Conservation (phyloP, 2,113 vertebrate genomes). For the Orientallactaga bullata region DNA sequence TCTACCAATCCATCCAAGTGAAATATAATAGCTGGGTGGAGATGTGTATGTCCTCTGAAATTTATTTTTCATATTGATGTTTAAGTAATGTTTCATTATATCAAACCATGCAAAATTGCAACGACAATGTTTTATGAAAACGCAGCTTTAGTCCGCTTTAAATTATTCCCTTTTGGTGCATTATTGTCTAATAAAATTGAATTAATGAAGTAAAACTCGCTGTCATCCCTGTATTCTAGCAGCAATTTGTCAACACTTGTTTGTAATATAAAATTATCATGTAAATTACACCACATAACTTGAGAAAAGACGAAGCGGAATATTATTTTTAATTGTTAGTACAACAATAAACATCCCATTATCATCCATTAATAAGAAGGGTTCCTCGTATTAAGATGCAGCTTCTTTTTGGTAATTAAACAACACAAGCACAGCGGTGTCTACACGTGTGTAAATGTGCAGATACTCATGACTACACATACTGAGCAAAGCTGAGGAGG, state of each 20-base stretch:
- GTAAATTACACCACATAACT: constrained; percentile 80
- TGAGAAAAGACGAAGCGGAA: constrained; percentile 79
- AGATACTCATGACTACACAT: not conserved
- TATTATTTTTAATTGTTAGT: constrained; percentile 84
- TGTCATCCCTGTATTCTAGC: constrained; percentile 69
- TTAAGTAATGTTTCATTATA: constrained; percentile 51
- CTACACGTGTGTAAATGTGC: not conserved
- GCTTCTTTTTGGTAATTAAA: constrained; percentile 36
- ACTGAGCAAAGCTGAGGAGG: not conserved
- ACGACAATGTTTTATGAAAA: constrained; percentile 40
- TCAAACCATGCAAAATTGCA: constrained; percentile 35
- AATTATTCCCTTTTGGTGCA: constrained; percentile 71
- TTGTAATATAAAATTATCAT: constrained; percentile 83
- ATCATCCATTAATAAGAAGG: constrained; percentile 80
- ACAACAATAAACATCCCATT: constrained; percentile 78
- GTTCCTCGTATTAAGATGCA: constrained; percentile 46
- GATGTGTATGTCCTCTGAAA: constrained; percentile 28
- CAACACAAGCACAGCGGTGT: not conserved
- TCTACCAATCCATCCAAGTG: constrained; percentile 34
- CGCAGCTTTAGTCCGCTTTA: constrained; percentile 69
- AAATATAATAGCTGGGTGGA: constrained; percentile 37
- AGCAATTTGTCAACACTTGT: constrained; percentile 77
- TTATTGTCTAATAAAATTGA: constrained; percentile 80
- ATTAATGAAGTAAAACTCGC: constrained; percentile 78
- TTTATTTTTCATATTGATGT: constrained; percentile 68